Base-by-base conservation (phyloP, 1,140 invertebrate genomes). In the Steinernema feltiae region DNA sequence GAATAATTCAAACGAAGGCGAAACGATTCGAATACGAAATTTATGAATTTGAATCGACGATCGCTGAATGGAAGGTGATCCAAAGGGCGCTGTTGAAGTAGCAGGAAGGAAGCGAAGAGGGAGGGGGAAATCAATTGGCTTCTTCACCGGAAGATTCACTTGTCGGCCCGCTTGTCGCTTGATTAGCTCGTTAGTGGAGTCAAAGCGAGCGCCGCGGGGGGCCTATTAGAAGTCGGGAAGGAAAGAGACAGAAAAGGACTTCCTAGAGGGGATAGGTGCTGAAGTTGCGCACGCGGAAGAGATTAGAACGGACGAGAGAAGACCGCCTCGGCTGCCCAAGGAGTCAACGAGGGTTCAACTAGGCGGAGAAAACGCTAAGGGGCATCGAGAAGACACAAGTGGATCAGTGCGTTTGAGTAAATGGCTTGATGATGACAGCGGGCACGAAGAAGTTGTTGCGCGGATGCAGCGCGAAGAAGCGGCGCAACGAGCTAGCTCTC, bases 101-200 rank as follows among this genome's bases (percentile, higher is more conserved):
- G n/a, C n/a, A n/a, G n/a, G n/a, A n/a, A n/a, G n/a, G n/a, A n/a
- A n/a, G n/a, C n/a, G n/a, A n/a, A n/a, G n/a, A n/a, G n/a, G n/a
- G n/a, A n/a, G n/a, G n/a, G 24, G 24, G 53, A 21, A 63, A 63
- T 63, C 53, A 63, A 63, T 63, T 63, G 53, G 53, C 53, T 63
- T 63, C 53, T 63, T 63, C 53, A 63, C 53, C 53, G 53, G 53
- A 63, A 63, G 53, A 63, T 63, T 63, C 53, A 63, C 53, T 63
- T 63, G 53, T 7, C 53, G 24, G 53, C 15, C 53, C 15, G 53
- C 53, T 63, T 63, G 53, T 3, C 53, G 53, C 53, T 27, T 63
- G 53, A 63, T 63, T 63, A 63, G 53, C 53, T 63, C 53, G 53
- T 63, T 63, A 63, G 53, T 21, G 24, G 24, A 63, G 41, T 46